Base-by-base conservation (phyloP, 2,888 invertebrate genomes). In the Mellilla xanthometata region DNA sequence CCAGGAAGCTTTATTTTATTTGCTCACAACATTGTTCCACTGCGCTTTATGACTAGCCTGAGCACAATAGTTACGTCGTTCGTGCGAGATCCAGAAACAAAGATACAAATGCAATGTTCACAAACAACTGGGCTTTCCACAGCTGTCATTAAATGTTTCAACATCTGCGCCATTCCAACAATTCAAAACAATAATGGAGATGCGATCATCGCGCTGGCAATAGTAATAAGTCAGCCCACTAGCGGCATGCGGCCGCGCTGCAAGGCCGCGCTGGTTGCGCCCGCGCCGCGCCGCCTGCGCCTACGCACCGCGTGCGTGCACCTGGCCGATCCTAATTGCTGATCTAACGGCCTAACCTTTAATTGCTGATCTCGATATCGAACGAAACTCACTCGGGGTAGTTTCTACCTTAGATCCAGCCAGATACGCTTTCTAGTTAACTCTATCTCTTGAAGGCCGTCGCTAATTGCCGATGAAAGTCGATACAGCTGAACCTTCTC, bases 261-360 rank as follows among this genome's bases (percentile, higher is more conserved):
- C 46, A 39, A 45, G 39, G 34, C 46, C 29, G 28, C 29, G 42
- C 19, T 15, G 27, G 2, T 11, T 19, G 47, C 31, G 36, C 36
- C 42, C 34, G 23, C 9, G 10, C 9, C 50, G 52, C 22, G 39
- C 39, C 49, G 50, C 13, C 24, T 49, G 58, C 60, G 60, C 62
- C 63, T 56, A 60, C 59, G 61, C 62, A 57, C 15, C 34, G 39
- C 65, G 38, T 23, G 34, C 43, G 38, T 44, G 67, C 75, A 74
- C 70, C 68, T 70, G 65, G 62, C 60, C 49, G 74, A 73, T 76
- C 72, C 73, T 76, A 75, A 80, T 79, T 77, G 68, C 72, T 56
- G 72, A 78, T 78, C 72, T 74, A 76, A 76, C 71, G 65, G 68
- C 47, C 41, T 63, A 60, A 63, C 68, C 66, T 67, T 75, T 77